phyloP scores from a whole-genome alignment of 2,888 invertebrate genomes.

The Nomada fucata region DNA sequence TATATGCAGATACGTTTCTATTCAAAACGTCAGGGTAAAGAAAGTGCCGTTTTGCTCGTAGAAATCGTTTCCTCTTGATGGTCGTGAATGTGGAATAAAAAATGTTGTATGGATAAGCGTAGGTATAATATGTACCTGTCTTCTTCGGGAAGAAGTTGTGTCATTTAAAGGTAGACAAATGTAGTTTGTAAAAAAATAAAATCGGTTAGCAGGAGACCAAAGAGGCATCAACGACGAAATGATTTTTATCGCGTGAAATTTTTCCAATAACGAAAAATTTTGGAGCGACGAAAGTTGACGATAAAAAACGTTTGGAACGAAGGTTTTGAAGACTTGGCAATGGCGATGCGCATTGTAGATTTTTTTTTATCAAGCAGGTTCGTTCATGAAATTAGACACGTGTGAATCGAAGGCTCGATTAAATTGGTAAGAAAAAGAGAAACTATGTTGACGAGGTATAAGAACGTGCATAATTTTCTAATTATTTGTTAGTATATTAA shows the following conservation, averaged over 20 bases:
- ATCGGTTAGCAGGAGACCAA: conserved; percentile 5
- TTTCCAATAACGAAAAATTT: conserved; percentile 34
- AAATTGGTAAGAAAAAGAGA: neutral
- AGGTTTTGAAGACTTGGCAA: conserved; percentile 5
- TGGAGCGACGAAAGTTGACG: conserved; percentile 23
- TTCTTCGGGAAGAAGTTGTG: neutral
- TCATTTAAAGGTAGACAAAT: neutral
- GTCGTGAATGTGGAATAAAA: neutral
- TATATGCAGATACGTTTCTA: neutral
- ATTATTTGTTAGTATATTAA: too few species aligned
- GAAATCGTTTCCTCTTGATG: conserved; percentile 23
- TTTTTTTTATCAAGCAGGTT: neutral
- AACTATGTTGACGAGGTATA: conserved; percentile 6
- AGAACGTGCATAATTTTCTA: neutral
- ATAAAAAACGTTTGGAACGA: conserved; percentile 28
- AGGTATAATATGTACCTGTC: neutral
- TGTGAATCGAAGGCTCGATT: neutral
- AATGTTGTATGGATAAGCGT: neutral
- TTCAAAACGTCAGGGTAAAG: conserved; percentile 28
- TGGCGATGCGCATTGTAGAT: neutral
- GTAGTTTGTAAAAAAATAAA: conserved; percentile 31
- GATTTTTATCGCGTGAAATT: conserved; percentile 53
- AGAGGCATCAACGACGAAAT: conserved; percentile 13
- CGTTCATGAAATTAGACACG: too few species aligned
- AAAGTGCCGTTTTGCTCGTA: conserved; percentile 57